These are phyloP conservation scores for Heliocidaris tuberculata DNA, from an alignment of 35 echinoderm and acorn worm species.

Conservation along the genomic window DNA sequence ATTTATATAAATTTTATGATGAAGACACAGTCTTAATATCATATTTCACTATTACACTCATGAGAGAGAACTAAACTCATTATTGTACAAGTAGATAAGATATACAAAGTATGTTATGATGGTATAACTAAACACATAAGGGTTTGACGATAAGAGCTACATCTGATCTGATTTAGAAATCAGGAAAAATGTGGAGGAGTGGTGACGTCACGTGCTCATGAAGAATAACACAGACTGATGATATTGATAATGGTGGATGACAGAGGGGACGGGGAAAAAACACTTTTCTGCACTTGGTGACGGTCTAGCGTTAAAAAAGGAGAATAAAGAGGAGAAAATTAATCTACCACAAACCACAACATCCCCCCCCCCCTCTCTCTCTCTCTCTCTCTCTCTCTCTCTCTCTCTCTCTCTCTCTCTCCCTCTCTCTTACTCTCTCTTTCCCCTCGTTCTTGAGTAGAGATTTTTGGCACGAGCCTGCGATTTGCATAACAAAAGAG, in stretches of 20 bases:
- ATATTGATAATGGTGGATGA: neutral
- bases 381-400: neutral
- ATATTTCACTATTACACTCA: too few relatives aligned
- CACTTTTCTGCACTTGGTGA: neutral
- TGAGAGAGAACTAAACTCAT: too few relatives aligned
- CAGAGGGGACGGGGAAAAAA: neutral
- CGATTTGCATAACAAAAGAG: conserved; percentile 45
- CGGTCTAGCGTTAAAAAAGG: neutral
- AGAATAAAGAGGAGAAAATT: neutral
- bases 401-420: neutral
- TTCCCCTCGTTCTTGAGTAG: neutral
- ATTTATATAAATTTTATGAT: too few relatives aligned
- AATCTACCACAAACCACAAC: neutral
- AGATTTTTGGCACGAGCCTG: neutral
- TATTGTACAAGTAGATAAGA: too few relatives aligned
- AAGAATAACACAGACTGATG: neutral
- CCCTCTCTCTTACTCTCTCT: neutral
- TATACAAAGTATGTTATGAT: neutral
- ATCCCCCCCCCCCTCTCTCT: neutral
- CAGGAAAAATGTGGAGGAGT: neutral
- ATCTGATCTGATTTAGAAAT: neutral
- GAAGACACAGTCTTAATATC: too few relatives aligned
- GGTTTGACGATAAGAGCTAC: neutral
- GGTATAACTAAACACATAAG: neutral
- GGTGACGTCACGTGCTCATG: neutral